These are phyloP conservation scores for Arctopsyche grandis DNA, from an alignment of 1,140 invertebrate species.

Conservation along the genomic window DNA sequence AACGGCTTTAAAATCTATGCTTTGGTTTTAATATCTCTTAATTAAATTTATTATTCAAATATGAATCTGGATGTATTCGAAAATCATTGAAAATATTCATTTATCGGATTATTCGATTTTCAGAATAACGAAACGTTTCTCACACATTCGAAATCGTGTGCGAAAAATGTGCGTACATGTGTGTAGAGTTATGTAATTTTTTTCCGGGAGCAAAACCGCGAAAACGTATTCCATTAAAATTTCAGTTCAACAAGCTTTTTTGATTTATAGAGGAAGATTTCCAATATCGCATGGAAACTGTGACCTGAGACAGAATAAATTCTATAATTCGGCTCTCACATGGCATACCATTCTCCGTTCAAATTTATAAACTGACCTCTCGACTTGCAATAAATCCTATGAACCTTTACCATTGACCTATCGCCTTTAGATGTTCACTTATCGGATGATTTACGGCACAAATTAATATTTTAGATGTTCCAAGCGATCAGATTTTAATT, in stretches of 20 bases:
- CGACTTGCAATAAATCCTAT: slow-evolving; percentile 48
- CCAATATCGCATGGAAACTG: slow-evolving; percentile 34
- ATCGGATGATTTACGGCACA: slow-evolving; percentile 44
- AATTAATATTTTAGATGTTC: slow-evolving; percentile 14
- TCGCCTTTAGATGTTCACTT: slow-evolving; percentile 25
- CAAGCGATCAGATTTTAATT: not conserved
- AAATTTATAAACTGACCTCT: slow-evolving; percentile 53
- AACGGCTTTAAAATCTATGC: too few relatives aligned
- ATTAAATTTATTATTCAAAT: too few relatives aligned
- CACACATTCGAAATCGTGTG: too few relatives aligned
- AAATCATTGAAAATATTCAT: too few relatives aligned
- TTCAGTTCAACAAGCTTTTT: slow-evolving; percentile 10
- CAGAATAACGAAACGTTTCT: too few relatives aligned
- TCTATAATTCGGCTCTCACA: slow-evolving; percentile 40
- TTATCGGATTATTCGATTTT: too few relatives aligned
- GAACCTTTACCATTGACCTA: slow-evolving; percentile 40
- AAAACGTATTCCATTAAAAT: slow-evolving; percentile 2
- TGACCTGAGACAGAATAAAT: slow-evolving; percentile 42
- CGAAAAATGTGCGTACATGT: too few relatives aligned
- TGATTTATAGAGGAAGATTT: slow-evolving; percentile 11
- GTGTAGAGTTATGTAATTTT: not conserved
- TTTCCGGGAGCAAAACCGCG: not conserved
- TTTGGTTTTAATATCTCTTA: too few relatives aligned
- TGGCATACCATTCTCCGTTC: slow-evolving; percentile 29
- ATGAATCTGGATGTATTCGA: too few relatives aligned